Base-by-base conservation (phyloP, 1,140 invertebrate genomes). In the Aphaenogaster rudis region DNA sequence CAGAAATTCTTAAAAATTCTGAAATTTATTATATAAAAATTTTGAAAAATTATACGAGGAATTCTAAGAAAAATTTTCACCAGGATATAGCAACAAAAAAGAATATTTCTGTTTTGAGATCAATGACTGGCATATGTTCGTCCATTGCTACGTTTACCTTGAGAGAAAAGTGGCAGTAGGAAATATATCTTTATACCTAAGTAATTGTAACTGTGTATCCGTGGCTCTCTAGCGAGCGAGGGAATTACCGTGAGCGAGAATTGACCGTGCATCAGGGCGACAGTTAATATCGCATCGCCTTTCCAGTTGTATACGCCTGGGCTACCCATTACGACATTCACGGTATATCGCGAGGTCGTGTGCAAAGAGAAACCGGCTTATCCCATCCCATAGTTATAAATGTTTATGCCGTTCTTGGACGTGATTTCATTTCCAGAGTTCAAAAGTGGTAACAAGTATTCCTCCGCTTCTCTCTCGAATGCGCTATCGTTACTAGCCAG, bases 281-380 rank as follows among this genome's bases (percentile, higher is more conserved):
- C 59, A n/a, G 72, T 59, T 50, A 92, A 64, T 64, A 88, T 17
- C 8, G 89, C 48, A 7, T 67, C 36, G 36, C 96, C 96, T 63
- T 95, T 96, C 96, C 96, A 97, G 4, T 95, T 95, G 21, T 95
- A 92, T 13, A 96, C 92, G 1, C 96, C 96, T 0, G 97, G 97
- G 2, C 96, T 96, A 1, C 97, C 97, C n/a, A 97, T 94, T 52
- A 95, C 95, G 39, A 93, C 86, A 17, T 89, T 50, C 3, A 84
- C 74, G 36, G 39, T 86, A 59, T 36, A 50, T 81, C 69, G 59
- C 1, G 80, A 81, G 50, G 42, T 78, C 48, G 90, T 77, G 57
- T 95, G 93, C 4, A 93, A 52, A 8, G 95, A 95, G 57, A 95
- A 94, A 66, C 95, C 95, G 17, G 89, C 88, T 86, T 94, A 86